These are phyloP conservation scores for Burhinus oedicnemus DNA, from an alignment of 2,113 vertebrate species.

Conservation along the genomic window DNA sequence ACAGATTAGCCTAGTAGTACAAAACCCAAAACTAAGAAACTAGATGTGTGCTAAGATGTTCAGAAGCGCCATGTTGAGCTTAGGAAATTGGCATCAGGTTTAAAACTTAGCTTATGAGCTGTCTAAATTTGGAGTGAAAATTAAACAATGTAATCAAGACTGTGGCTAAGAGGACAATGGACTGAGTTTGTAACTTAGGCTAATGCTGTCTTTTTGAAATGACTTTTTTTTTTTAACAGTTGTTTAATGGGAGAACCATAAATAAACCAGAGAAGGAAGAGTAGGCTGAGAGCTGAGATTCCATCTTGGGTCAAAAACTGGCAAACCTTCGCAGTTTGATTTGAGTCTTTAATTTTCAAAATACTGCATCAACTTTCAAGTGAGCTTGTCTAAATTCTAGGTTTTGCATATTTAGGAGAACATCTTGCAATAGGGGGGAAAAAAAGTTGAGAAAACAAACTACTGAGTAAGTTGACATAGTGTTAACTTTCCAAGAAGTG, in stretches of 20 bases:
- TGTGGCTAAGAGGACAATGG: neutral
- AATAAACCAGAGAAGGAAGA: neutral
- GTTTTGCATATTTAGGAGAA: neutral
- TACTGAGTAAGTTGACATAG: neutral
- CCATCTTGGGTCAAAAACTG: neutral
- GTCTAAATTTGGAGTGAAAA: neutral
- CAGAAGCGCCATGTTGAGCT: neutral
- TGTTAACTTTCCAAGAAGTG: slow-evolving; percentile 18
- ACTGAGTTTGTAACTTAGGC: neutral
- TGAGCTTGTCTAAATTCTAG: neutral
- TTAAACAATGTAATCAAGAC: neutral
- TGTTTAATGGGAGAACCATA: neutral
- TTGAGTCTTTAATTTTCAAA: neutral
- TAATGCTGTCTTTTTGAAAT: neutral
- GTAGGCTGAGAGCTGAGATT: neutral
- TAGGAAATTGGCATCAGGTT: neutral
- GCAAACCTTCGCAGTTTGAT: neutral
- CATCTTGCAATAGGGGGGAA: neutral
- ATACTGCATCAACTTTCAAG: neutral
- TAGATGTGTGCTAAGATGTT: neutral
- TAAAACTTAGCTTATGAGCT: neutral
- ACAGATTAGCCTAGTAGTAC: neutral
- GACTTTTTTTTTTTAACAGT: neutral
- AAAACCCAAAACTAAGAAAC: neutral
- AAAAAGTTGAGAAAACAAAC: neutral